Evolutionary conservation across 2,888 invertebrate species (phyloP), one percentile per base, ranked within the genome.

Genomic region (Acrobasis suavella): DNA sequence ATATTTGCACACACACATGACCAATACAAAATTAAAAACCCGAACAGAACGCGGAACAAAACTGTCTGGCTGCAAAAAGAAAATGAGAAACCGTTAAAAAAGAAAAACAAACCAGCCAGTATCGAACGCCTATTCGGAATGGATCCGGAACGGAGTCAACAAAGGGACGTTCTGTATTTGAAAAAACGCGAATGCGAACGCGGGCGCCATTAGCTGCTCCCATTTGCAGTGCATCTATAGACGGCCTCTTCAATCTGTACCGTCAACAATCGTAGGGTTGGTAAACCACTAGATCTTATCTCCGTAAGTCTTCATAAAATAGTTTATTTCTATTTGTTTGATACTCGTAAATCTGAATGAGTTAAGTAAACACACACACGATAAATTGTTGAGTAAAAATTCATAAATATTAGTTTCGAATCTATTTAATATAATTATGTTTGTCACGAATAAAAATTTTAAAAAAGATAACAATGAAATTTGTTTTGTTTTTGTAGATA

Each of bases 121-220:
- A 89, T 88, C 83, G 87, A 85, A 86, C 81, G 78, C 77, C 84
- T 87, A 87, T 89, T 85, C 81, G 83, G 76, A 85, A 87, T 83
- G 85, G 83, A 86, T 83, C 82, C 82, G 86, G 81, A 75, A 82
- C 75, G 78, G 75, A 87, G 85, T 86, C 86, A 89, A 91, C 91
- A 91, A 91, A 91, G 90, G 88, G 89, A 89, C 82, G 88, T 83
- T 85, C 85, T 87, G 84, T 84, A 77, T 85, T 85, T 82, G 82
- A 87, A 86, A 87, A 90, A 87, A 83, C 86, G 89, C 89, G 87
- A 89, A 90, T 83, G 81, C 85, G 82, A 85, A 85, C 83, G 84
- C 81, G 79, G 84, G 75, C 77, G 83, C 91, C 89, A 91, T 91
- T 91, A 91, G 87, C 89, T 81, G 87, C 76, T 85, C 85, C 89